Conservation (phyloP, 2,797 vertebrate genomes). For the Enteromius fasciolatus region DNA sequence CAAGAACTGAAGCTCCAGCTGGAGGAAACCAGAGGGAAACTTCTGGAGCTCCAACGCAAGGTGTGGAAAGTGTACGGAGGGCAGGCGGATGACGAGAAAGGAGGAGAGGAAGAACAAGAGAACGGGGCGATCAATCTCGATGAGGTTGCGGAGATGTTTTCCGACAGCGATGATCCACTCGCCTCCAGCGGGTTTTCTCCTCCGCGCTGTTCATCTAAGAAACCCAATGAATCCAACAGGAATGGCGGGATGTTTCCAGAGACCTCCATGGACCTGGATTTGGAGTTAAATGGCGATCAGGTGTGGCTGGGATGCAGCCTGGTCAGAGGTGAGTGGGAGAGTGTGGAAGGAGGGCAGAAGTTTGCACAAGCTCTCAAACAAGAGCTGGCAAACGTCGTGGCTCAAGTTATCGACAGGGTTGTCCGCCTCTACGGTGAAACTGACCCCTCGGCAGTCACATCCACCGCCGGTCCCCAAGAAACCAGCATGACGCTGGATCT, state of each 20-base stretch:
- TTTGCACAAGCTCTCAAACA: slow-evolving; percentile 81
- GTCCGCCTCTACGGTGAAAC: slow-evolving; percentile 77
- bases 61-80: slow-evolving; percentile 80
- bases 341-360: slow-evolving; percentile 71
- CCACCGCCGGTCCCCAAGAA: slow-evolving; percentile 56
- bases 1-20: slow-evolving; percentile 82
- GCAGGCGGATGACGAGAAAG: slow-evolving; percentile 57
- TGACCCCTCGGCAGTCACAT: slow-evolving; percentile 64
- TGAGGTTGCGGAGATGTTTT: slow-evolving; percentile 67
- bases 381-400: slow-evolving; percentile 79
- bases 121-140: slow-evolving; percentile 62
- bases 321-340: slow-evolving; percentile 74
- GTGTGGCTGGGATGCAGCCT: slow-evolving; percentile 77
- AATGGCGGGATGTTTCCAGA: slow-evolving; percentile 60
- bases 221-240: slow-evolving; percentile 36
- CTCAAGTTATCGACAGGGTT: slow-evolving; percentile 81
- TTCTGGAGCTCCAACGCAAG: slow-evolving; percentile 80
- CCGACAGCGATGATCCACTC: slow-evolving; percentile 59
- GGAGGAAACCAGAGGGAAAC: slow-evolving; percentile 77
- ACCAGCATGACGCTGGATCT: slow-evolving; percentile 37
- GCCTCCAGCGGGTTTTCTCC: slow-evolving; percentile 57
- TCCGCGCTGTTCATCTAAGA: slow-evolving; percentile 54
- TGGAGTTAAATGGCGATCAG: slow-evolving; percentile 66
- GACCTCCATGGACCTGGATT: slow-evolving; percentile 61
- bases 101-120: slow-evolving; percentile 56